Conservation (phyloP, 2,797 vertebrate genomes). For the Malurus splendens region DNA sequence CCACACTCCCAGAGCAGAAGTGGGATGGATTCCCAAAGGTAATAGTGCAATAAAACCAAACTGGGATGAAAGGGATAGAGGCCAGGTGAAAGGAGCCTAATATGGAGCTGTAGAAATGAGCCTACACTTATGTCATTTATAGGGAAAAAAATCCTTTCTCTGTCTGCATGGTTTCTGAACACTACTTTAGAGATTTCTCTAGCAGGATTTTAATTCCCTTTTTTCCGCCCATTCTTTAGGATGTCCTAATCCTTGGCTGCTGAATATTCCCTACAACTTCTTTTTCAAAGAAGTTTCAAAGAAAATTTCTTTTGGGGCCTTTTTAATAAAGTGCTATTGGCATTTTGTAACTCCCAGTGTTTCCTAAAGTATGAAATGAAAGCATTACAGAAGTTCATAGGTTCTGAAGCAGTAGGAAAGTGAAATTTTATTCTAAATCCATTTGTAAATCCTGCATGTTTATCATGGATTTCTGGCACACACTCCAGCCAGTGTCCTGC, state of each 20-base stretch:
- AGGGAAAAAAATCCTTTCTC: slow-evolving; percentile 19
- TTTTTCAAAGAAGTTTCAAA: neutral
- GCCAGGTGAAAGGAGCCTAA: neutral
- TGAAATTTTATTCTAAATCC: neutral
- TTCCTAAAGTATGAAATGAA: neutral
- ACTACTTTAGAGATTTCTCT: neutral
- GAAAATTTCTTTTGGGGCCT: neutral
- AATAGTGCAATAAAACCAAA: neutral
- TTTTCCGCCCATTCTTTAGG: neutral
- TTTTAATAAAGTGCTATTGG: neutral
- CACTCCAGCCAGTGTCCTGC: neutral
- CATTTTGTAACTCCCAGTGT: neutral
- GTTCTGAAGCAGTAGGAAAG: neutral
- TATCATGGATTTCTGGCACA: neutral
- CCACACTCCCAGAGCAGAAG: neutral
- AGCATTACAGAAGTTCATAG: neutral
- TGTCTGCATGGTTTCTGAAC: neutral
- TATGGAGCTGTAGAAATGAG: neutral
- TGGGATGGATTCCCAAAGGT: slow-evolving; percentile 7
- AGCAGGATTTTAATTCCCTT: neutral
- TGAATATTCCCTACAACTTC: neutral
- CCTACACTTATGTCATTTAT: neutral
- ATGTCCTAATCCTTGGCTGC: slow-evolving; percentile 3
- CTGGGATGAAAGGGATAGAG: neutral
- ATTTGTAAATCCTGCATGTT: neutral